Conservation (phyloP, 2,888 invertebrate genomes). For the Spisula solida region DNA sequence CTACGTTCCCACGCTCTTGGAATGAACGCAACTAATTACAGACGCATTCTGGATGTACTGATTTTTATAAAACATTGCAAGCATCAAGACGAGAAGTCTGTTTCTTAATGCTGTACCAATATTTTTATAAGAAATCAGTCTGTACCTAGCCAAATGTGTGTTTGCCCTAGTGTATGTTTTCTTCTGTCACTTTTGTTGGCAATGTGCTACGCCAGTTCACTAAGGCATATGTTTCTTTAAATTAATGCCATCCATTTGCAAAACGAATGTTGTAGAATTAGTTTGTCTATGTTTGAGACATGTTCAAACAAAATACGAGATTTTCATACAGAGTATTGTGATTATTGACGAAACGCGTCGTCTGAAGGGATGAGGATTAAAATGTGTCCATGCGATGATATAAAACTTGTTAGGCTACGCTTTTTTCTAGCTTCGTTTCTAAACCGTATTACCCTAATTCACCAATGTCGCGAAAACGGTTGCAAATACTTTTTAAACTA, state of each 20-base stretch:
- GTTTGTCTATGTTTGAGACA: background rate
- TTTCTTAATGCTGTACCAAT: slow-evolving; percentile 22
- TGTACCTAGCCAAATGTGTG: slow-evolving; percentile 23
- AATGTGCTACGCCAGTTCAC: background rate
- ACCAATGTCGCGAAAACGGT: too few species aligned
- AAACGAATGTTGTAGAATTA: background rate
- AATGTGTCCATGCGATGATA: too few species aligned
- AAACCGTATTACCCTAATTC: too few species aligned
- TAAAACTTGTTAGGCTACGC: too few species aligned
- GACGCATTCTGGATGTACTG: slow-evolving; percentile 15
- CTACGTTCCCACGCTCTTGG: slow-evolving; percentile 57
- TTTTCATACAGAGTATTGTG: too few species aligned
- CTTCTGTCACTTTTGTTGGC: slow-evolving; percentile 23
- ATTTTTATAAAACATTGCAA: slow-evolving; percentile 36
- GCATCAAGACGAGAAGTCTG: slow-evolving; percentile 34
- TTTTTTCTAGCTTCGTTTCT: too few species aligned
- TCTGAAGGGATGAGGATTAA: too few species aligned
- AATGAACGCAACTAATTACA: slow-evolving; percentile 56
- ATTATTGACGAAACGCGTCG: too few species aligned
- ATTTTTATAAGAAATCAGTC: slow-evolving; percentile 38
- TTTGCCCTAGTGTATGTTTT: slow-evolving; percentile 29
- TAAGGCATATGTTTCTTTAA: background rate
- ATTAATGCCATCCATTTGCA: slow-evolving; percentile 18
- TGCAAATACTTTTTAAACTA: too few species aligned
- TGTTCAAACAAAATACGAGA: too few species aligned